Base-by-base conservation (phyloP, 2,113 vertebrate species). In the Acanthochromis polyacanthus region DNA sequence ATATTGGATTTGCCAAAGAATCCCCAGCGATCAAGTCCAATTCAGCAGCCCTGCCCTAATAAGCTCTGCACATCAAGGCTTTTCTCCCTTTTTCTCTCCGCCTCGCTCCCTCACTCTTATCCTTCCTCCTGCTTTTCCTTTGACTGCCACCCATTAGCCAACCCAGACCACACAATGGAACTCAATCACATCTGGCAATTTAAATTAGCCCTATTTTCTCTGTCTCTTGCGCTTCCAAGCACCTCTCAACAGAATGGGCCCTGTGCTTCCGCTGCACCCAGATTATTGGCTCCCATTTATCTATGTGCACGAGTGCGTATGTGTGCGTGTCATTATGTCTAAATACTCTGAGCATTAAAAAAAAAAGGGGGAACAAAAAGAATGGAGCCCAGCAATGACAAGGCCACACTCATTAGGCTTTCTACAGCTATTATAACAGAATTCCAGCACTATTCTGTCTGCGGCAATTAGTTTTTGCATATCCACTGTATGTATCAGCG, bases 11-110 rank as follows among this genome's bases (percentile, higher is more conserved):
- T 81, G 40, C 88, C 59, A 20, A 80, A 71, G 76, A 87, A 81
- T 89, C 90, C 91, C 90, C 57, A 78, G 87, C 72, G 91, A 90
- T 90, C 87, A 81, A 71, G 56, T 87, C 67, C 75, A 82, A 88
- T 88, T 88, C 85, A 68, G 78, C 76, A 68, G 71, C 86, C 63
- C 67, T 68, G 73, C 77, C 77, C 70, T 86, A 88, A 90, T 89
- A 88, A 83, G 83, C 75, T 72, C 72, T 38, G 82, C 86, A 88
- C 82, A 89, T 88, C 82, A 87, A 86, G 78, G 75, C 75, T 61
- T 60, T 62, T 52, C 55, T 46, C 15, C 48, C 55, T 56, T 9
- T 0, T 25, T 36, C 32, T 52, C 55, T 46, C 59, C 0, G 17
- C 67, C 69, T 71, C 28, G 0, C 71, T 63, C 58, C 61, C 71